These are phyloP conservation scores for Alouatta palliata DNA, from an alignment of 2,113 vertebrate genomes.

Conservation along the genomic window DNA sequence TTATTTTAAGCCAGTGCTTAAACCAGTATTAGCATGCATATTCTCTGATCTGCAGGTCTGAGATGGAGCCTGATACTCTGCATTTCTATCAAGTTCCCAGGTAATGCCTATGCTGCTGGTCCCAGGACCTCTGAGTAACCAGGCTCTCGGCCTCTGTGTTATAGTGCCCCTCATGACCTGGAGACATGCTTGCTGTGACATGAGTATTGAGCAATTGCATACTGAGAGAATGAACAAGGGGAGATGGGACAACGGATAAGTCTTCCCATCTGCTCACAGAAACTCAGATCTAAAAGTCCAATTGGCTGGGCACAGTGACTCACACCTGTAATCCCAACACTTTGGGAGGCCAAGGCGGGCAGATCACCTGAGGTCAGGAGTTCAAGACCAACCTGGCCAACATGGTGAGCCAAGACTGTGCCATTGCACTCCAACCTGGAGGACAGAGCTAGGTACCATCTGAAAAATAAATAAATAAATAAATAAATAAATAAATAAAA, in stretches of 20 bases:
- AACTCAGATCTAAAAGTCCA: not conserved
- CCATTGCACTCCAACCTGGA: too few species aligned
- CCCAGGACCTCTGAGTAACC: not conserved
- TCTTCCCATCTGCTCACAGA: not conserved
- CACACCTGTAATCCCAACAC: not conserved
- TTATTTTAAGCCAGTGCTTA: not conserved
- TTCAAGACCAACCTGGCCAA: too few species aligned
- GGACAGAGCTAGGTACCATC: too few species aligned
- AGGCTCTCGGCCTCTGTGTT: accelerated
- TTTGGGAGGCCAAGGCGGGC: too few species aligned
- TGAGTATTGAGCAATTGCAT: not conserved
- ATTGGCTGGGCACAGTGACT: not conserved
- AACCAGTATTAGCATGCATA: not conserved
- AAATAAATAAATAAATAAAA: not conserved
- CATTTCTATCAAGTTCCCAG: not conserved
- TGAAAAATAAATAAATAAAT: not conserved
- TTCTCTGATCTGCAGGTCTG: not conserved
- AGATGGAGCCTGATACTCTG: not conserved
- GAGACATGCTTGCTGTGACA: accelerated
- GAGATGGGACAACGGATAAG: too few species aligned
- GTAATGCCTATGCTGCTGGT: accelerated
- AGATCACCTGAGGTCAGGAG: too few species aligned
- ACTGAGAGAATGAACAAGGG: not conserved
- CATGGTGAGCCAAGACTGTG: too few species aligned
- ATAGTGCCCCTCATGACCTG: accelerated